Conservation (phyloP, 2,888 invertebrate genomes). For the Harpagoxenus sublaevis region DNA sequence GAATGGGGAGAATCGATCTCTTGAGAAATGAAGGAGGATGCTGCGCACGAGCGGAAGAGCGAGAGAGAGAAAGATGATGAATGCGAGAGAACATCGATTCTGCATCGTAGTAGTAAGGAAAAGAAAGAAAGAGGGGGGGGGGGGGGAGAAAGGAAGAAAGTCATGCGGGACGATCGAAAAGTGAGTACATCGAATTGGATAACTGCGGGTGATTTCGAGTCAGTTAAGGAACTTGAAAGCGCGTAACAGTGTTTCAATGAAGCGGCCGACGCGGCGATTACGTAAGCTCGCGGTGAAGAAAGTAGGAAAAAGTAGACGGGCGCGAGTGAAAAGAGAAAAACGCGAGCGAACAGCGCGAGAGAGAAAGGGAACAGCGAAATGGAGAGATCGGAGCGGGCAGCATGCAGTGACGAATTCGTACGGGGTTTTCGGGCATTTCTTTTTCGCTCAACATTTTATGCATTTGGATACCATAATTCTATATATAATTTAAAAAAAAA, state of each 20-base stretch:
- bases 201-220: not conserved
- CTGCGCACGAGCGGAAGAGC: not conserved
- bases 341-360: constrained; percentile 57
- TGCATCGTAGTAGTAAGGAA: not conserved
- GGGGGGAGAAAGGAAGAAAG: not conserved
- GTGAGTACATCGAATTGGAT: constrained; percentile 19
- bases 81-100: not conserved
- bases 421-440: not conserved
- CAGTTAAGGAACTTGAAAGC: not conserved
- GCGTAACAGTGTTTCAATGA: constrained; percentile 31
- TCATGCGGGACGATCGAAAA: constrained; percentile 32
- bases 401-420: not conserved
- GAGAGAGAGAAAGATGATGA: constrained; percentile 1
- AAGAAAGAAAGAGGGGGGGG: not conserved
- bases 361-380: constrained; percentile 30
- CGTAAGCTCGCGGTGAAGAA: constrained; percentile 54
- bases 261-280: constrained; percentile 1
- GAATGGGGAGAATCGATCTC: constrained; percentile 26
- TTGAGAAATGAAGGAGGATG: constrained; percentile 17
- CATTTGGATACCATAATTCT: not conserved
- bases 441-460: not conserved
- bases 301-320: constrained; percentile 61
- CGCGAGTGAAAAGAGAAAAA: constrained; percentile 52
- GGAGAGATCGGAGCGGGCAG: not conserved
- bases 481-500: not conserved